Base-by-base conservation (phyloP, 2,888 invertebrate species). In the Parnassius mnemosyne region DNA sequence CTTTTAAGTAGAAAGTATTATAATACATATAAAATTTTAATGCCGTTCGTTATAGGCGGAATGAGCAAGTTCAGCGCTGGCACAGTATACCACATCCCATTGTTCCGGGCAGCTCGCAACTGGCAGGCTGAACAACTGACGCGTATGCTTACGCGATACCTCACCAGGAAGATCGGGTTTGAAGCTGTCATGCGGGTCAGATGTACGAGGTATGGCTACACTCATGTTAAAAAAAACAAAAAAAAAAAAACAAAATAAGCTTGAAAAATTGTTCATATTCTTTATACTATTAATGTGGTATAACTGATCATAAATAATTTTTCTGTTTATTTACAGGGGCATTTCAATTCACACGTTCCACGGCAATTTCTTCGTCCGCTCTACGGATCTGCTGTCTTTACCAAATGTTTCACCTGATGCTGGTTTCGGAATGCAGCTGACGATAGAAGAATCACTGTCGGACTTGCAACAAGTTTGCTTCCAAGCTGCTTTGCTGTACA, bases 371-470 rank as follows among this genome's bases (percentile, higher is more conserved):
- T 99, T 99, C 89, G 99, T 99, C 57, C 94, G 99, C 3, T 99
- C 99, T 0, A 98, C 99, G 3, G 99, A 99, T 91, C 92, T 99
- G 61, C 92, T 99, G 63, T 97, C 98, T 11, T 89, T 99, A 72
- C 99, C 99, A 49, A 99, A 99, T 91, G 96, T 99, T 64, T 99
- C 98, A 80, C 99, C 99, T 0, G 99, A 99, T 88, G 96, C 98
- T 7, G 99, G 98, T 16, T 99, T 98, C 85, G 99, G 97, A 56
- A 99, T 99, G 96, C 99, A 99, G 92, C 95, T 98, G 66, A 94
- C 97, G 2, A 97, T 99, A 60, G 99, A 99, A 70, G 98, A 99
- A 85, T 96, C 94, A 70, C 89, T 98, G 3, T 92, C 95, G 0
- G 98, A 98, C 72, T 93, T 96, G 12, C 96, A 96, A 81, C 95